Conservation (phyloP, 2,888 invertebrate species). For the Heteromurus nitidus region DNA sequence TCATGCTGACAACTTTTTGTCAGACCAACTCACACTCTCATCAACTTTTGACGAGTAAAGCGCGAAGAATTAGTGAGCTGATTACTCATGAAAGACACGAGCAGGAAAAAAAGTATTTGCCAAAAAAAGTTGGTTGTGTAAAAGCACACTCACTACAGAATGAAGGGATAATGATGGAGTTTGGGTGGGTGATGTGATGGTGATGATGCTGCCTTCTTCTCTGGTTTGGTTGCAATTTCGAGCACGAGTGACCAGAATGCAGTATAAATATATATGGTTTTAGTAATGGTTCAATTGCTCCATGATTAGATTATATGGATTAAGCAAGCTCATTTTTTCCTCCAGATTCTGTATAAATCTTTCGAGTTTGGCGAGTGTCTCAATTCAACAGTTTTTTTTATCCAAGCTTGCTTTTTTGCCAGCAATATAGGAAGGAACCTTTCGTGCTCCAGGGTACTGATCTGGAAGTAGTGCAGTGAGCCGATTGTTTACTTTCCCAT, state of each 20-base stretch:
- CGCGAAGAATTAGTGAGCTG: not conserved
- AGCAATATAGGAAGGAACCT: not conserved
- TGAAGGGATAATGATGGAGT: not conserved
- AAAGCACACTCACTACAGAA: not conserved
- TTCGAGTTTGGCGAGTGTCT: not conserved
- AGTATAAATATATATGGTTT: not conserved
- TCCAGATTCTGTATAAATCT: conserved; percentile 13
- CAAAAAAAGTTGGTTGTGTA: not conserved
- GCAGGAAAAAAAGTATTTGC: not conserved
- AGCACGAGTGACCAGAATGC: not conserved
- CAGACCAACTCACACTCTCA: not conserved
- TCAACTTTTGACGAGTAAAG: not conserved
- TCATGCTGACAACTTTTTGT: conserved; percentile 6
- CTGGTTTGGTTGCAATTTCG: not conserved
- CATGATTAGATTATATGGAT: conserved; percentile 56
- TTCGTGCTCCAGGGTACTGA: not conserved
- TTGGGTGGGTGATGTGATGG: not conserved
- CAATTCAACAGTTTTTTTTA: conserved; percentile 5
- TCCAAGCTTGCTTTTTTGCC: not conserved
- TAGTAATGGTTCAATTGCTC: conserved; percentile 43
- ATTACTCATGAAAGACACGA: not conserved
- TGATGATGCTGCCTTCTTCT: conserved; percentile 5
- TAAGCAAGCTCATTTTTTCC: conserved; percentile 23
- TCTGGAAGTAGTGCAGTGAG: conserved; percentile 3
- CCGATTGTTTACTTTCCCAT: conserved; percentile 29